Conservation (phyloP, 2,797 vertebrate species). For the Epinephelus coioides region DNA sequence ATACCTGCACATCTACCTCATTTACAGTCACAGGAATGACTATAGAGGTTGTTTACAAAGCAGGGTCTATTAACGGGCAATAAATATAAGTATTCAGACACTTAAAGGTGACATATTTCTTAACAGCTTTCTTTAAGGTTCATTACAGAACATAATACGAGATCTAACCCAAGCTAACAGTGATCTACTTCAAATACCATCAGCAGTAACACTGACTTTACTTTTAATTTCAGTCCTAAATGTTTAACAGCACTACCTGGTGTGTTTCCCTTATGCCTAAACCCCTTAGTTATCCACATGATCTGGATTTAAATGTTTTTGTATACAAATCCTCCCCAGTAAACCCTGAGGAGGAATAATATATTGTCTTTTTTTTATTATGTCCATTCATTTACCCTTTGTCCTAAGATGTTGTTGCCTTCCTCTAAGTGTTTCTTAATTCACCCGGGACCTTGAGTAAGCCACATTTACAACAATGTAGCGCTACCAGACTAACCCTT, state of each 20-base stretch:
- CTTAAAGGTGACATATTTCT: constrained; percentile 36
- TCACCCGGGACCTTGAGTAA: constrained; percentile 37
- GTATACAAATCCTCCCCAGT: constrained; percentile 18
- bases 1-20: constrained; percentile 15
- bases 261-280: constrained; percentile 64
- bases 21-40: constrained; percentile 18
- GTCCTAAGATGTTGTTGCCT: constrained; percentile 6
- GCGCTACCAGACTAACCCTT: constrained; percentile 63
- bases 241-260: constrained; percentile 48
- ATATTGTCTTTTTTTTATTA: constrained; percentile 27
- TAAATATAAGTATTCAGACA: constrained; percentile 39
- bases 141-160: constrained; percentile 7
- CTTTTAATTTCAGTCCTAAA: constrained; percentile 54
- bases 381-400: constrained; percentile 52
- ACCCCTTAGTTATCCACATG: constrained; percentile 44
- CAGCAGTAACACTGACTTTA: constrained; percentile 93
- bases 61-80: constrained; percentile 2
- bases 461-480: constrained; percentile 50
- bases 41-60: constrained; percentile 5
- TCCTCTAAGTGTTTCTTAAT: constrained; percentile 15
- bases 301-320: constrained; percentile 59
- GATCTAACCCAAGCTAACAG: constrained; percentile 1
- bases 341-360: constrained; percentile 2
- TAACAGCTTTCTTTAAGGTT: constrained; percentile 28
- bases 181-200: constrained; percentile 62